Percentiles rank a stretch among this genome's conserved stretches.
phyloP scores from a whole-genome alignment of 1,140 invertebrate genomes.

The Phocides pigmalion region DNA sequence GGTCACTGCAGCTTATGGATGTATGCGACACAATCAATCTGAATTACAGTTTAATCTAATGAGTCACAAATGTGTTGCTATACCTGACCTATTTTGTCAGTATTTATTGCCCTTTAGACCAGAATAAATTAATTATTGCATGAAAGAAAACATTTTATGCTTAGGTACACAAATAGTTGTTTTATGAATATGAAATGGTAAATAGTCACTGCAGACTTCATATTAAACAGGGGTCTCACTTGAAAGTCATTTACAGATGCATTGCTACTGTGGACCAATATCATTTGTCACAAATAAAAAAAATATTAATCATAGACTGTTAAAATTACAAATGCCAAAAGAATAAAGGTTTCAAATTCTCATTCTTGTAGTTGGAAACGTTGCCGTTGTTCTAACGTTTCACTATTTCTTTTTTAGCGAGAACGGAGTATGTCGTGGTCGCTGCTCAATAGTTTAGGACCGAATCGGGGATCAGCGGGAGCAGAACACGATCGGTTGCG shows the following conservation, averaged over 20 bases:
- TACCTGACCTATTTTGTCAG: neutral
- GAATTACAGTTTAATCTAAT: too few species aligned
- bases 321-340: too few species aligned
- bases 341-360: too few species aligned
- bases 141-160: too few species aligned
- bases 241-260: too few species aligned
- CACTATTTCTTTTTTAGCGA: slow-evolving; percentile 61
- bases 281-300: too few species aligned
- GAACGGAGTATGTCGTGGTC: slow-evolving; percentile 81
- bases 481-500: slow-evolving; percentile 73
- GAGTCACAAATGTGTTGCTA: neutral
- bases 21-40: neutral
- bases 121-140: neutral
- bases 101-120: neutral
- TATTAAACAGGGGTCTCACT: too few species aligned
- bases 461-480: slow-evolving; percentile 57
- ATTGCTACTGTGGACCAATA: too few species aligned
- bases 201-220: too few species aligned
- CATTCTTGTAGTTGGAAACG: neutral
- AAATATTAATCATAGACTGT: too few species aligned
- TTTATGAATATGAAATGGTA: too few species aligned
- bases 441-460: slow-evolving; percentile 78
- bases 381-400: slow-evolving; percentile 1
- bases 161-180: too few species aligned
- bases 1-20: neutral